phyloP scores from a whole-genome alignment of 2,888 invertebrate species.

The Macroteleia sp. region DNA sequence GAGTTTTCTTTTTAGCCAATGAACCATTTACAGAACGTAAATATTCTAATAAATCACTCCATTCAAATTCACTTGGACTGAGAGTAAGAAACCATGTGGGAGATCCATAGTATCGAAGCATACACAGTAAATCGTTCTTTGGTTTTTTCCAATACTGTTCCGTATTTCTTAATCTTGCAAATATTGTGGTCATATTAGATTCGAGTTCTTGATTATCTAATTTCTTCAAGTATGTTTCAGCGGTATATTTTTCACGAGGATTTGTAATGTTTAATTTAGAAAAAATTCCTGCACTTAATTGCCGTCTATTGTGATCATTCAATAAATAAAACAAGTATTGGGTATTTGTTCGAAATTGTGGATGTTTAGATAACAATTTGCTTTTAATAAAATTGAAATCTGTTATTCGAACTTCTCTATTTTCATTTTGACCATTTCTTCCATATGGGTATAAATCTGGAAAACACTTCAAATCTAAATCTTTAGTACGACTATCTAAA shows the following conservation, averaged over 20 bases:
- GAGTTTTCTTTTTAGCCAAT: background rate
- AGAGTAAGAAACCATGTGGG: conserved; percentile 69
- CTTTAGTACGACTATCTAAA: conserved; percentile 58
- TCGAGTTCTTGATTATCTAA: too few species aligned
- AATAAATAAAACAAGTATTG: conserved; percentile 46
- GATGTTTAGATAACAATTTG: conserved; percentile 14
- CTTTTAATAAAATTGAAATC: conserved; percentile 62
- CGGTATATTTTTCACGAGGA: too few species aligned
- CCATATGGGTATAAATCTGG: too few species aligned
- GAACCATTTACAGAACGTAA: conserved; percentile 68
- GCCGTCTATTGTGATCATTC: conserved; percentile 49
- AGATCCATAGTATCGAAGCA: too few species aligned
- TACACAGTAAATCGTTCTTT: too few species aligned
- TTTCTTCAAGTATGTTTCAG: too few species aligned
- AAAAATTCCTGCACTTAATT: conserved; percentile 27
- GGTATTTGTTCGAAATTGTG: conserved; percentile 10
- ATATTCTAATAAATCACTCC: conserved; percentile 5
- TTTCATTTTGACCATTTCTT: conserved; percentile 58
- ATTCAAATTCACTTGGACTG: conserved; percentile 65
- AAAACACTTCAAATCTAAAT: conserved; percentile 63
- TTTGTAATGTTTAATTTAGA: too few species aligned
- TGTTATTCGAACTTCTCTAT: conserved; percentile 51
- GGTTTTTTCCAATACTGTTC: too few species aligned
- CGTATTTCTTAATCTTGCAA: too few species aligned
- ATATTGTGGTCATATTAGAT: too few species aligned